Evolutionary conservation across 2,797 vertebrate species (phyloP).

Genomic region (Staurois parvus): DNA sequence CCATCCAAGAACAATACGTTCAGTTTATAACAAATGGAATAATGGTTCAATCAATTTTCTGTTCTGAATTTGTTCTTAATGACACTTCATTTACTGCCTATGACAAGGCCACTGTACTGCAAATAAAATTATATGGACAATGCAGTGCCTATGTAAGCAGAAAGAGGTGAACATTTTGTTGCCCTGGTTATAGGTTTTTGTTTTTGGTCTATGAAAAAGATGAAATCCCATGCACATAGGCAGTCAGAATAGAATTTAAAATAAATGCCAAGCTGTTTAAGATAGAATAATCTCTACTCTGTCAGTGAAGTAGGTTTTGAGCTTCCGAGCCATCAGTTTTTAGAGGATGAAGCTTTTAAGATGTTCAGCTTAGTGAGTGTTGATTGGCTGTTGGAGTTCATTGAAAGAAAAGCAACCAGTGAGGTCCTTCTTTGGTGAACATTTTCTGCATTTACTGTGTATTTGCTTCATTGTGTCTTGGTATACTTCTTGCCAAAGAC

Average conservation of each 20-base stretch:
- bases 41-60: conserved; percentile 18
- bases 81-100: not conserved
- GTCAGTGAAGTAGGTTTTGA: not conserved
- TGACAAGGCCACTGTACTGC: not conserved
- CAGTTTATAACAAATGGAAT: conserved; percentile 9
- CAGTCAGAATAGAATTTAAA: not conserved
- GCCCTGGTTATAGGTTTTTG: conserved; percentile 10
- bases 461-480: too few species aligned
- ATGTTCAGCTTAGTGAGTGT: not conserved
- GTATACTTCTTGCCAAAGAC: too few species aligned
- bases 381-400: not conserved
- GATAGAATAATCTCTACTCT: not conserved
- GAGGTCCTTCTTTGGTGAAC: too few species aligned
- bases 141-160: not conserved
- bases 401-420: too few species aligned
- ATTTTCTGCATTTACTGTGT: too few species aligned
- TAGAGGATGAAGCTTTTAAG: not conserved
- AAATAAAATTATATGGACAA: conserved; percentile 10
- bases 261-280: not conserved
- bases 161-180: conserved; percentile 16
- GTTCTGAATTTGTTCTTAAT: conserved; percentile 5
- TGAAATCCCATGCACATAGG: conserved; percentile 19
- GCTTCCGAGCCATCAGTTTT: not conserved
- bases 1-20: conserved; percentile 14
- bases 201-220: conserved; percentile 11